A percentile compares a stretch with the other conserved stretches of the same genome.
Conservation (phyloP, 2,888 invertebrate genomes). For the Diaphora mendica region DNA sequence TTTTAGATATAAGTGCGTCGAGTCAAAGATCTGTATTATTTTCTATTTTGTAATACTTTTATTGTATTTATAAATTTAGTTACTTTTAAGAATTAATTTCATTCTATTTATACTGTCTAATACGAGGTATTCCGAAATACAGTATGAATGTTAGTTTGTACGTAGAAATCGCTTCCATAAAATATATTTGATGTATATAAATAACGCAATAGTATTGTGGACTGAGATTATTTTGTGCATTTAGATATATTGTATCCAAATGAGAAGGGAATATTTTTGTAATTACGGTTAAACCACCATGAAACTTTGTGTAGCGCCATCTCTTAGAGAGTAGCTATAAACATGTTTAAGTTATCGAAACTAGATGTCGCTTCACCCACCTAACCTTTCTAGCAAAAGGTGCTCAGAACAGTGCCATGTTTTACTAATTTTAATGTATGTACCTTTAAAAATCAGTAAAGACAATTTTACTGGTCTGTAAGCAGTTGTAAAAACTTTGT, state of each 20-base stretch:
- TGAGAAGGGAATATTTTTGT: conserved; percentile 55
- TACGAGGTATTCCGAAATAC: conserved; percentile 84
- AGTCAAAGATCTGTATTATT: conserved; percentile 87
- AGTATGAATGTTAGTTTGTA: conserved; percentile 77
- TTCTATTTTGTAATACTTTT: conserved; percentile 85
- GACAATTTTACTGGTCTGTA: conserved; percentile 32
- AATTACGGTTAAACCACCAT: conserved; percentile 43
- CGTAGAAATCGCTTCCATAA: conserved; percentile 76
- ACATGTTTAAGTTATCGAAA: conserved; percentile 17
- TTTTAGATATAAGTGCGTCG: conserved; percentile 80
- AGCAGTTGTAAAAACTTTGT: conserved; percentile 32
- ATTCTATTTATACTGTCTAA: conserved; percentile 80
- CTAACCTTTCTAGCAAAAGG: conserved; percentile 39
- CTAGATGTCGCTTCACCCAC: conserved; percentile 48
- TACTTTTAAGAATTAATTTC: conserved; percentile 70
- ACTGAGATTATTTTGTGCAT: conserved; percentile 84
- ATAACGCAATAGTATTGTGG: conserved; percentile 78
- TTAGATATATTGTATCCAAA: conserved; percentile 67
- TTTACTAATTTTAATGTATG: conserved; percentile 37
- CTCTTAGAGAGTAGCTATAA: conserved; percentile 57
- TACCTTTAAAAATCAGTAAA: conserved; percentile 33
- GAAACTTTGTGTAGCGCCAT: conserved; percentile 59
- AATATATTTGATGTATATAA: conserved; percentile 69
- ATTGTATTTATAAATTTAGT: conserved; percentile 78
- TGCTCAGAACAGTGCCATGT: conserved; percentile 64